phyloP scores from a whole-genome alignment of 2,888 invertebrate species.

The Drosophila mettleri region DNA sequence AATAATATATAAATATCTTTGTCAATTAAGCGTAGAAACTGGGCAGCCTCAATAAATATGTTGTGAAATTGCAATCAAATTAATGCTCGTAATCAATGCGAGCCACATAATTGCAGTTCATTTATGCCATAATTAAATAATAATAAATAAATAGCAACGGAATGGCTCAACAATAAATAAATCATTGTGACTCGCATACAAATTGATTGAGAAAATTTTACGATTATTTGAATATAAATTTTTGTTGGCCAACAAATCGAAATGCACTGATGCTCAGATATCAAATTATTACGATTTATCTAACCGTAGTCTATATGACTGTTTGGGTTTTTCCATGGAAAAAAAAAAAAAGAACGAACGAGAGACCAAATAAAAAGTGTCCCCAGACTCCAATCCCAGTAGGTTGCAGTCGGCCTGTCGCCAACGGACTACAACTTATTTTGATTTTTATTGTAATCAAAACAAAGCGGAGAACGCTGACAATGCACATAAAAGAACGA shows the following conservation, averaged over 20 bases:
- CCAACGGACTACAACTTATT: slow-evolving; percentile 78
- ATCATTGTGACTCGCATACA: slow-evolving; percentile 51
- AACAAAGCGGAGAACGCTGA: slow-evolving; percentile 47
- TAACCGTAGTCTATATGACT: slow-evolving; percentile 26
- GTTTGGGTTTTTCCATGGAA: slow-evolving; percentile 53
- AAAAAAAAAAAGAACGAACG: too few relatives aligned
- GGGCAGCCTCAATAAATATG: not conserved
- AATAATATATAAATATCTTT: slow-evolving; percentile 4
- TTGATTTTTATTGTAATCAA: slow-evolving; percentile 68
- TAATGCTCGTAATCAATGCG: slow-evolving; percentile 38
- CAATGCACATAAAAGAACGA: slow-evolving; percentile 49
- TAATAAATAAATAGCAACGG: slow-evolving; percentile 46
- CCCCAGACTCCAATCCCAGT: slow-evolving; percentile 19
- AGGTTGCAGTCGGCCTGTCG: slow-evolving; percentile 52
- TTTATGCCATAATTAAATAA: slow-evolving; percentile 62
- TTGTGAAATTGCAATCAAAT: slow-evolving; percentile 33
- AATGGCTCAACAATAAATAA: slow-evolving; percentile 53
- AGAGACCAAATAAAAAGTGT: too few relatives aligned
- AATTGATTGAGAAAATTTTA: slow-evolving; percentile 28
- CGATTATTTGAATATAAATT: slow-evolving; percentile 33
- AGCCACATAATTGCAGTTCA: slow-evolving; percentile 34
- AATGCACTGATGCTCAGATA: slow-evolving; percentile 14
- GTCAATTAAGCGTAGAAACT: not conserved
- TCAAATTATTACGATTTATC: slow-evolving; percentile 41
- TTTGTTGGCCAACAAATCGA: slow-evolving; percentile 50